These are phyloP conservation scores for Typhlichthys subterraneus DNA, from an alignment of 2,797 vertebrate species.

Conservation along the genomic window DNA sequence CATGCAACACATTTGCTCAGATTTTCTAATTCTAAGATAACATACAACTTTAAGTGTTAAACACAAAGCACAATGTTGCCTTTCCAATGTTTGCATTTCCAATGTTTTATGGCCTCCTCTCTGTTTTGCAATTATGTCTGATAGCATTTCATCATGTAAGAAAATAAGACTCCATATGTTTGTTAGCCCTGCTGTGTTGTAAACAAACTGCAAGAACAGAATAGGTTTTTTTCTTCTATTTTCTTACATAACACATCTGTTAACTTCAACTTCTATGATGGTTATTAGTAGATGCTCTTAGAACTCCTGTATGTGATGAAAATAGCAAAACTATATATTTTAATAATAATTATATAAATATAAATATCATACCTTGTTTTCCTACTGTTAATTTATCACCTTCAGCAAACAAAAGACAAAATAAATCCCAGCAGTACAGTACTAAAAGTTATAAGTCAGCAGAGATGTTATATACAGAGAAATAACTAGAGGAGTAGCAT, in stretches of 20 bases:
- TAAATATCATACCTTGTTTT: constrained; percentile 43
- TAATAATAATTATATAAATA: background rate
- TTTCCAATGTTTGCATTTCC: constrained; percentile 13
- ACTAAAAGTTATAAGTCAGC: background rate
- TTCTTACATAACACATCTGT: background rate
- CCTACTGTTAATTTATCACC: background rate
- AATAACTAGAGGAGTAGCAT: background rate
- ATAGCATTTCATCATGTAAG: constrained; percentile 50
- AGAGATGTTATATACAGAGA: constrained; percentile 3
- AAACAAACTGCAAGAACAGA: constrained; percentile 18
- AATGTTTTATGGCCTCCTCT: constrained; percentile 17
- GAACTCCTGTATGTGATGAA: background rate
- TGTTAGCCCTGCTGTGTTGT: background rate
- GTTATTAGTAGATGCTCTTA: background rate
- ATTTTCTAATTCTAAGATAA: no score
- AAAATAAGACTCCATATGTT: background rate
- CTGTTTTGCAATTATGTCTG: constrained; percentile 36
- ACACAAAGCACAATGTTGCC: constrained; percentile 6
- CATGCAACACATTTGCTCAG: no score
- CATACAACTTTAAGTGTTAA: constrained; percentile 16
- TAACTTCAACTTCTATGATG: background rate
- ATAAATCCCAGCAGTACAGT: constrained; percentile 10
- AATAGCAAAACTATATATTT: no score
- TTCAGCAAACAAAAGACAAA: background rate
- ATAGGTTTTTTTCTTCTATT: constrained; percentile 13